phyloP scores from a whole-genome alignment of 2,113 vertebrate species.

The Podiceps cristatus region DNA sequence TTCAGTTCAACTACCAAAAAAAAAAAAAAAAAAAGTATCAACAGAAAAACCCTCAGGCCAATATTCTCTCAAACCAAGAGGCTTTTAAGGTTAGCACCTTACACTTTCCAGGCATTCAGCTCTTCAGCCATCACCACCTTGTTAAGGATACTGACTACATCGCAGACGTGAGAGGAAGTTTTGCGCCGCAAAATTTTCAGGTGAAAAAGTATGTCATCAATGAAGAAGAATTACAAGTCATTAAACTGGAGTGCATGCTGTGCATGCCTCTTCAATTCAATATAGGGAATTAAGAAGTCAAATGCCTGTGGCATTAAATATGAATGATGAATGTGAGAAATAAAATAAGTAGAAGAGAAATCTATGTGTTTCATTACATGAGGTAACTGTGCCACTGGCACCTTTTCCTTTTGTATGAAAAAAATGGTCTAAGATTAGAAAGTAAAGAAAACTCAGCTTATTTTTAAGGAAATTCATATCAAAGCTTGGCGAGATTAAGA shows the following conservation, averaged over 20 bases:
- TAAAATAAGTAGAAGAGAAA: conserved; percentile 67
- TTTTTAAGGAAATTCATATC: not conserved
- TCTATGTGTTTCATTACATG: conserved; percentile 54
- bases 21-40: not conserved
- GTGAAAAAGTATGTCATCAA: conserved; percentile 46
- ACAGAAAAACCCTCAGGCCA: not conserved
- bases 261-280: conserved; percentile 50
- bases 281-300: conserved; percentile 68
- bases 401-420: not conserved
- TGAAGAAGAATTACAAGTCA: conserved; percentile 54
- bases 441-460: not conserved
- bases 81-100: conserved; percentile 37
- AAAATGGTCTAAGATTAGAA: not conserved
- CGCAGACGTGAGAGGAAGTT: not conserved
- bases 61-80: not conserved
- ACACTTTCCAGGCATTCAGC: not conserved
- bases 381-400: conserved; percentile 31
- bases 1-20: not conserved
- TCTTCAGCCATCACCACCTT: not conserved
- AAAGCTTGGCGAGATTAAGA: not conserved
- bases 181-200: conserved; percentile 25
- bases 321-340: conserved; percentile 67
- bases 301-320: conserved; percentile 67
- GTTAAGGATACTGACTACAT: not conserved
- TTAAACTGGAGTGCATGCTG: conserved; percentile 35